Conservation (phyloP, 2,888 invertebrate genomes). For the Macroteleia sp. region DNA sequence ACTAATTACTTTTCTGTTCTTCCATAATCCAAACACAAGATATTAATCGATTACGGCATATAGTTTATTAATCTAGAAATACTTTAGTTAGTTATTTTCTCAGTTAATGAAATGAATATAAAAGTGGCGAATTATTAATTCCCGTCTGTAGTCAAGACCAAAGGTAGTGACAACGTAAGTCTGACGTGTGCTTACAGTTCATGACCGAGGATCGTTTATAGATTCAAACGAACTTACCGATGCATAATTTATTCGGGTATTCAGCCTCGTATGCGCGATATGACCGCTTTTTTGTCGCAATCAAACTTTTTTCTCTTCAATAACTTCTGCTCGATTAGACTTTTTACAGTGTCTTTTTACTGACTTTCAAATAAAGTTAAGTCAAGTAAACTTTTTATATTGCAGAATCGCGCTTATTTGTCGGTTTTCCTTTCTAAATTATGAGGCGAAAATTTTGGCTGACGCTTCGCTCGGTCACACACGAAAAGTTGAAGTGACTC, state of each 20-base stretch:
- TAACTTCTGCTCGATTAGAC: conserved; percentile 18
- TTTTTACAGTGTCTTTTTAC: background rate
- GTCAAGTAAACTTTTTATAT: background rate
- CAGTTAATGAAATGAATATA: conserved; percentile 37
- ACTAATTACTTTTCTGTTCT: no score
- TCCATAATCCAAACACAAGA: no score
- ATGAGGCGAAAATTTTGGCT: conserved; percentile 11
- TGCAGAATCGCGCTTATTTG: background rate
- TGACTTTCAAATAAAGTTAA: background rate
- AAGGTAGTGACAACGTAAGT: conserved; percentile 69
- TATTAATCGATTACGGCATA: no score
- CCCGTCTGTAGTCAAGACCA: conserved; percentile 73
- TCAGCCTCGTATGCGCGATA: conserved; percentile 65
- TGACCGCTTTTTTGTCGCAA: conserved; percentile 48
- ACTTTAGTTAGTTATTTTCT: conserved; percentile 1
- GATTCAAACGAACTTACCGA: conserved; percentile 49
- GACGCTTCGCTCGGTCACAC: no score
- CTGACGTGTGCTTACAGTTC: conserved; percentile 66
- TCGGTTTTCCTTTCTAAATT: conserved; percentile 3
- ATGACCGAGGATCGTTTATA: conserved; percentile 65
- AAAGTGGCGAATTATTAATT: conserved; percentile 74
- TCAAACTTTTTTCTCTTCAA: conserved; percentile 52
- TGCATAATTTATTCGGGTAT: conserved; percentile 74
- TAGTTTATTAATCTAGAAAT: no score
- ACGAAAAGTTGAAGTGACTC: conserved; percentile 47